These are phyloP conservation scores for Palaemon carinicauda DNA, from an alignment of 1,140 invertebrate species.

Conservation along the genomic window DNA sequence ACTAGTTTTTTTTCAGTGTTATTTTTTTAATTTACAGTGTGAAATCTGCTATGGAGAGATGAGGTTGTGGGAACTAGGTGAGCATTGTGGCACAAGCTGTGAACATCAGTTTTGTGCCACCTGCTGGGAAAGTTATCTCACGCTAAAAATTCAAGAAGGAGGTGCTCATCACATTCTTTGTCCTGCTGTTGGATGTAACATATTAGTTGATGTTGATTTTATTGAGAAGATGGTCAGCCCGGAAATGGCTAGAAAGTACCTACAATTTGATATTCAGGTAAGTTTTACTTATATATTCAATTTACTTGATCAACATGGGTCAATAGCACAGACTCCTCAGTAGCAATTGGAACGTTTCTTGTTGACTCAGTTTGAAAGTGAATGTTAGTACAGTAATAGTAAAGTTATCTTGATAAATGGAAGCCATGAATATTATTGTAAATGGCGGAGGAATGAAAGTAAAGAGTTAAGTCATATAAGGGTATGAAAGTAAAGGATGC, in stretches of 20 bases:
- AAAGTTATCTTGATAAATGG: too few species aligned
- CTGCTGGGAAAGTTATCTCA: constrained; percentile 77
- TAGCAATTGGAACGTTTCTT: too few species aligned
- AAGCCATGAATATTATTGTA: too few species aligned
- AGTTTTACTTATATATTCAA: constrained; percentile 11
- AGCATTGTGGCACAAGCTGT: constrained; percentile 70
- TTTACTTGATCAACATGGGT: too few species aligned
- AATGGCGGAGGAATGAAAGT: too few species aligned
- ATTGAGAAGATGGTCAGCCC: constrained; percentile 75
- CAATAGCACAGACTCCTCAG: too few species aligned
- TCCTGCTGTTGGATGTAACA: constrained; percentile 74
- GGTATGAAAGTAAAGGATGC: too few species aligned
- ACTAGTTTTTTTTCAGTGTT: background rate
- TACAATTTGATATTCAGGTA: constrained; percentile 79
- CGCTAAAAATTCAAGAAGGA: constrained; percentile 75
- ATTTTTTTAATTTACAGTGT: constrained; percentile 67
- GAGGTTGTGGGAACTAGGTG: constrained; percentile 61
- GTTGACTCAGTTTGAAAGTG: too few species aligned
- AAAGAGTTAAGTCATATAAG: too few species aligned
- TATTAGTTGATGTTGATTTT: constrained; percentile 75
- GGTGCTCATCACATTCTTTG: constrained; percentile 75
- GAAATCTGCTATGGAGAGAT: constrained; percentile 71
- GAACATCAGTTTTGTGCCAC: constrained; percentile 73
- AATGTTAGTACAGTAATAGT: too few species aligned
- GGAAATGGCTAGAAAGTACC: constrained; percentile 74